Evolutionary conservation across 2,888 invertebrate species (phyloP), one percentile per base, ranked within the genome.

Genomic region (Agrochola circellaris): DNA sequence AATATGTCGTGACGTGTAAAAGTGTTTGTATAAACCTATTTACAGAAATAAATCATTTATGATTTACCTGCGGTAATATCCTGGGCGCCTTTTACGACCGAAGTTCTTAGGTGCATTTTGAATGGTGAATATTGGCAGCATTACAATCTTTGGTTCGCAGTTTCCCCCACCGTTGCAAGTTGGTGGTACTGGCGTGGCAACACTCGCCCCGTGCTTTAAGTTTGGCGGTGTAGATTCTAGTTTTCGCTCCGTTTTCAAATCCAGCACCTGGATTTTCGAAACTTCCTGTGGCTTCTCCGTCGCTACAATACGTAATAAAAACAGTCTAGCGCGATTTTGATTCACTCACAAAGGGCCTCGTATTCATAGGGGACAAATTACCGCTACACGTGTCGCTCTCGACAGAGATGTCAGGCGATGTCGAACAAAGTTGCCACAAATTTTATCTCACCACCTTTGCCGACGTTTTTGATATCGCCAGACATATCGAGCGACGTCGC

Each of bases 101-200:
- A 6, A 1, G 3, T 30, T 23, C 42, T 17, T 23, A 11, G 56
- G n/a, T 23, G 17, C 45, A 30, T 76, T 58, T 65, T 76, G 38
- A 9, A 76, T 26, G 8, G 34, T 76, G 17, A 66, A 65, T 30
- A 76, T 23, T 42, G 76, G 76, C 15, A 76, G 23, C 77, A 76
- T 76, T 23, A 76, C 58, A 51, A 76, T 58, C 17, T 34, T 76
- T 17, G 76, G 65, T 30, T 48, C 20, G 56, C 73, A 73, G 8
- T 34, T 73, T 45, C 3, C 38, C 2, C 11, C 17, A 42, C 11
- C 23, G 2, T 54, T 23, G 42, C 73, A 72, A 5, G 11, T 38
- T 56, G 73, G 23, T 56, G 73, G 30, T 56, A 5, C 15, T 67
- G 73, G 56, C 30, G 42, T 73, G 17, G 20, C 42, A 11, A 30